A percentile compares a stretch with the other conserved stretches of the same genome.
Evolutionary conservation across 1,140 invertebrate genomes (phyloP).

Genomic region (Apis cerana): DNA sequence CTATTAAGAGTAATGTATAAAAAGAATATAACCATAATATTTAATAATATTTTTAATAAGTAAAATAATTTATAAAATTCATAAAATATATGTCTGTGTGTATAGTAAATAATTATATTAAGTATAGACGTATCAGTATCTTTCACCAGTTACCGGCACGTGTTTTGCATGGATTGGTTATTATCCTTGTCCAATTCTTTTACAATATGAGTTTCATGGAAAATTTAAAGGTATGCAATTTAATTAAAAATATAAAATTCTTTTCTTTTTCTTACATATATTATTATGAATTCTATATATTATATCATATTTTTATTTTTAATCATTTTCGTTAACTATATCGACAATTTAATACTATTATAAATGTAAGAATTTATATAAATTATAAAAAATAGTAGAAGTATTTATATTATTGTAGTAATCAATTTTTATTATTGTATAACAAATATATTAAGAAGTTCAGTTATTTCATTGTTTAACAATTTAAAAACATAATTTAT

Average conservation of each 20-base stretch:
- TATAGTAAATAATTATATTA: background rate
- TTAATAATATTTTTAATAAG: background rate
- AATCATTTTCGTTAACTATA: background rate
- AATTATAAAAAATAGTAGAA: background rate
- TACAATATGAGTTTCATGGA: constrained; percentile 47
- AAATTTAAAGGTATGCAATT: constrained; percentile 48
- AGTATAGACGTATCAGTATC: constrained; percentile 16
- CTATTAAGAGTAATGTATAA: background rate
- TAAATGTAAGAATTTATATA: background rate
- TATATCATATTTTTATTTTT: constrained; percentile 2
- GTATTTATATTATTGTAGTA: background rate
- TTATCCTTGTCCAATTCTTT: constrained; percentile 55
- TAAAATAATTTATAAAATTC: background rate
- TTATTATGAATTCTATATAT: background rate
- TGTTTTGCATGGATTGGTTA: constrained; percentile 71
- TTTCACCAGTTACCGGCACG: constrained; percentile 63
- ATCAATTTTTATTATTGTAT: background rate
- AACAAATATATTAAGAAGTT: background rate
- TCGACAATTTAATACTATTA: background rate
- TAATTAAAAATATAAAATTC: background rate
- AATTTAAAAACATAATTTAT: constrained; percentile 3
- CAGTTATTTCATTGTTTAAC: background rate
- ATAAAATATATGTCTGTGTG: background rate
- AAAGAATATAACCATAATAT: background rate
- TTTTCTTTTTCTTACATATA: background rate